A percentile compares a stretch with the other conserved stretches of the same genome.
These are phyloP conservation scores for Meiosimyza decipiens DNA, from an alignment of 2,888 invertebrate genomes.

Conservation along the genomic window DNA sequence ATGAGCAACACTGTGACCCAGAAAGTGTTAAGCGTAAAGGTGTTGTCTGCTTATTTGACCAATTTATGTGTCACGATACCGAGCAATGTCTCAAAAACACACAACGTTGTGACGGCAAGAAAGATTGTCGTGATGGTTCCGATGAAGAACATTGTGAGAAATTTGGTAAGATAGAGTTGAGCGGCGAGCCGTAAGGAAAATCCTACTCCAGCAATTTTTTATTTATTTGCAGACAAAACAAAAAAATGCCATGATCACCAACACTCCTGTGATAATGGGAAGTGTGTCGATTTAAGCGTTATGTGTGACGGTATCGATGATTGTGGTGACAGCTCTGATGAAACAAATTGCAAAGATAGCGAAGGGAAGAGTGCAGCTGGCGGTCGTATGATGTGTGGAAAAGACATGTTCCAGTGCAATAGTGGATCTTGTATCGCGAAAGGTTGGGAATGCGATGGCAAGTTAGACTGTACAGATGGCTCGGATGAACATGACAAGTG, in stretches of 20 bases:
- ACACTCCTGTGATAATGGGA: constrained; percentile 68
- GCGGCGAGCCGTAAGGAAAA: neutral
- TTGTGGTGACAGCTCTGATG: constrained; percentile 72
- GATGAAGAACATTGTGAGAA: constrained; percentile 71
- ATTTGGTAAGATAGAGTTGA: constrained; percentile 54
- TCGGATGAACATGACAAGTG: constrained; percentile 78
- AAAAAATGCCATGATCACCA: constrained; percentile 67
- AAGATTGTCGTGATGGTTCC: constrained; percentile 71
- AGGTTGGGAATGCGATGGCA: constrained; percentile 77
- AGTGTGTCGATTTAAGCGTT: constrained; percentile 68
- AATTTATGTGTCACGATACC: constrained; percentile 70
- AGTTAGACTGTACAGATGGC: constrained; percentile 79
- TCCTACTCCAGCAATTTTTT: neutral
- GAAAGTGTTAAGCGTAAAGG: constrained; percentile 57
- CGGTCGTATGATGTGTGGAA: constrained; percentile 58
- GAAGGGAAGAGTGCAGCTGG: constrained; percentile 37
- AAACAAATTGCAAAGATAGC: constrained; percentile 64
- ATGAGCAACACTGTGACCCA: constrained; percentile 68
- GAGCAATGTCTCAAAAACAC: constrained; percentile 67
- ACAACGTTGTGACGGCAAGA: constrained; percentile 69
- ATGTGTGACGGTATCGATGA: constrained; percentile 70
- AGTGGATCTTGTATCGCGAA: constrained; percentile 77
- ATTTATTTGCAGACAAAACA: constrained; percentile 39
- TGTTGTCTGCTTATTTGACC: constrained; percentile 63
- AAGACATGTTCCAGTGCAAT: constrained; percentile 73